phyloP scores from a whole-genome alignment of 2,888 invertebrate genomes.

The Acronicta alni region DNA sequence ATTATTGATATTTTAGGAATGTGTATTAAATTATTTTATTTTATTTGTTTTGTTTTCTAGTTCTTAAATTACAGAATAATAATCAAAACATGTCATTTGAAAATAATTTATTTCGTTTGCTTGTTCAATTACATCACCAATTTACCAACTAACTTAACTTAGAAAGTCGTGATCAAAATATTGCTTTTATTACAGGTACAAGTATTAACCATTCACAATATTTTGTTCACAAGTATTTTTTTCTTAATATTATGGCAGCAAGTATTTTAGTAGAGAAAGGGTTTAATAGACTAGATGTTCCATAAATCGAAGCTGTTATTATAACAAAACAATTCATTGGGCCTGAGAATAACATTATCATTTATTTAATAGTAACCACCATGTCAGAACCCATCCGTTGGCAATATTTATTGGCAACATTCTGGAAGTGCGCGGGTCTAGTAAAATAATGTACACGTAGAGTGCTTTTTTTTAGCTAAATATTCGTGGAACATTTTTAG shows the following conservation, averaged over 20 bases:
- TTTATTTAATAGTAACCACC: too few species aligned
- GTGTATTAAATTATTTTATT: constrained; percentile 57
- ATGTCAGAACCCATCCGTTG: too few species aligned
- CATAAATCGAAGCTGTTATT: constrained; percentile 42
- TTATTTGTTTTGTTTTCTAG: constrained; percentile 18
- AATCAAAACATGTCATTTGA: constrained; percentile 49
- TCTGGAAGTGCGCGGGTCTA: too few species aligned
- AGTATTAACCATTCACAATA: constrained; percentile 62
- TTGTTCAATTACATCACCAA: constrained; percentile 30
- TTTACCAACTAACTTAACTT: constrained; percentile 41
- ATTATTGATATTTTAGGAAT: constrained; percentile 52
- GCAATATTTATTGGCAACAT: too few species aligned
- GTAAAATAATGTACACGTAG: too few species aligned
- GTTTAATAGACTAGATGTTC: constrained; percentile 56
- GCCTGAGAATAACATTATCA: background rate
- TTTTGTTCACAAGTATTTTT: constrained; percentile 82
- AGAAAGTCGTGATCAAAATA: constrained; percentile 84
- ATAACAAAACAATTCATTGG: constrained; percentile 4
- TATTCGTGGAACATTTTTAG: background rate
- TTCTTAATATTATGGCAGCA: constrained; percentile 77
- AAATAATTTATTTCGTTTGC: constrained; percentile 67
- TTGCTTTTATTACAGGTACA: constrained; percentile 57
- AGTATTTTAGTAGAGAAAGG: constrained; percentile 52
- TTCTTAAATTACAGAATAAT: constrained; percentile 31
- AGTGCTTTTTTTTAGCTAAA: background rate